These are phyloP conservation scores for Lottia gigantea DNA, from an alignment of 2,888 invertebrate species.

Conservation along the genomic window DNA sequence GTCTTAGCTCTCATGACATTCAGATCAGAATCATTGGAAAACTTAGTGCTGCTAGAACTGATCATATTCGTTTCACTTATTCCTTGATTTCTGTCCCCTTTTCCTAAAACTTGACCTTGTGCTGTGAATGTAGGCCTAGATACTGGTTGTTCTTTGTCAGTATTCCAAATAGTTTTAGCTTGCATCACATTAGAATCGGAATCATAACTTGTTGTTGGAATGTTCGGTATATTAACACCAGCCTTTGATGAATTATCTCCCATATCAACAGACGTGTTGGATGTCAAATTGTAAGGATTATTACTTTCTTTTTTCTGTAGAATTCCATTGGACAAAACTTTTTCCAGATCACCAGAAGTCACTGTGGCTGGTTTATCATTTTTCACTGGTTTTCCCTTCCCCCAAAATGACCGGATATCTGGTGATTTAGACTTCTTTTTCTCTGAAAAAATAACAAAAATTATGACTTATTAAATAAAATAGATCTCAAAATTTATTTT, in stretches of 20 bases:
- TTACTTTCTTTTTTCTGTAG: not conserved
- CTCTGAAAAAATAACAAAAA: not conserved
- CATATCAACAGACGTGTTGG: too few species aligned
- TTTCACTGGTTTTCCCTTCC: not conserved
- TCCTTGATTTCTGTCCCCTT: not conserved
- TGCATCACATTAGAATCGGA: not conserved
- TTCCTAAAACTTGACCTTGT: not conserved
- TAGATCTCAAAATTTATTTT: too few species aligned
- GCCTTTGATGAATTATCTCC: too few species aligned
- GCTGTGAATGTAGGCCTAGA: not conserved
- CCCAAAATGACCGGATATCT: not conserved
- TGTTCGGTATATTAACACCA: not conserved
- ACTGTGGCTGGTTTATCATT: not conserved
- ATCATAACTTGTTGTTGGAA: not conserved
- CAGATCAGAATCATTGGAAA: not conserved
- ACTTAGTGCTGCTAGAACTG: not conserved
- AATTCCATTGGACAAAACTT: not conserved
- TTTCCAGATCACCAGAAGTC: not conserved
- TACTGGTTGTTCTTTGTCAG: not conserved
- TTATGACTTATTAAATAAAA: too few species aligned
- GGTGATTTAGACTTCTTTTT: not conserved
- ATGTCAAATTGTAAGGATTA: not conserved
- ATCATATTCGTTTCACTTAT: not conserved
- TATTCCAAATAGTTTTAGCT: conserved; percentile 4
- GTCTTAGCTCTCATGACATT: not conserved